These are phyloP conservation scores for Ciconia boyciana DNA, from an alignment of 2,113 vertebrate genomes.

Conservation along the genomic window DNA sequence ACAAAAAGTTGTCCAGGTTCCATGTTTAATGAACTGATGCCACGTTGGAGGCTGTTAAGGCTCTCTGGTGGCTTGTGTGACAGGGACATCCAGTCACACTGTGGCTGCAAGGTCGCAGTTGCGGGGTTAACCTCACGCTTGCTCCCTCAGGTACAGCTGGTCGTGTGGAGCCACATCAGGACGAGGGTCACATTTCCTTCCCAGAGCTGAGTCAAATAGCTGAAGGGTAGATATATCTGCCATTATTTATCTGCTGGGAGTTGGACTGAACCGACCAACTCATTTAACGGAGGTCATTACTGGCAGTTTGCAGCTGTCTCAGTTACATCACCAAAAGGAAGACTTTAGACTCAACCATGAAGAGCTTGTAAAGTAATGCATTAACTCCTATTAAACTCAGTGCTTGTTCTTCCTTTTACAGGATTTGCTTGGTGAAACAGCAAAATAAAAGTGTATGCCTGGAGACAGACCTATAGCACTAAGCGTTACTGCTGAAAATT, in stretches of 20 bases:
- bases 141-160: not conserved
- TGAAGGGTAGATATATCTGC: not conserved
- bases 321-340: not conserved
- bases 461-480: not conserved
- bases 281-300: not conserved
- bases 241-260: not conserved
- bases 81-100: fast-evolving
- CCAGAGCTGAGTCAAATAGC: not conserved
- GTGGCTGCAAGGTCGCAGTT: not conserved
- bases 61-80: fast-evolving
- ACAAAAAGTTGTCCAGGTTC: not conserved
- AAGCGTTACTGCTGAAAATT: not conserved
- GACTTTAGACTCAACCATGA: not conserved
- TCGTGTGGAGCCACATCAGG: not conserved
- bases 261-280: not conserved
- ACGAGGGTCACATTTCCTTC: not conserved
- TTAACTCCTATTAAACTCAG: not conserved
- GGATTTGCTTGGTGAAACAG: not conserved
- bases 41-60: fast-evolving
- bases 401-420: not conserved
- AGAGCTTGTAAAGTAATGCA: not conserved
- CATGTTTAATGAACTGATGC: not conserved
- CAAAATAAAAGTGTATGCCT: not conserved
- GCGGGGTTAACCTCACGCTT: not conserved
- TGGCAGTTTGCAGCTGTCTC: not conserved